Percentiles rank a stretch among this genome's conserved stretches.
Evolutionary conservation across 2,797 vertebrate genomes (phyloP).

Genomic region (Cuniculus paca): DNA sequence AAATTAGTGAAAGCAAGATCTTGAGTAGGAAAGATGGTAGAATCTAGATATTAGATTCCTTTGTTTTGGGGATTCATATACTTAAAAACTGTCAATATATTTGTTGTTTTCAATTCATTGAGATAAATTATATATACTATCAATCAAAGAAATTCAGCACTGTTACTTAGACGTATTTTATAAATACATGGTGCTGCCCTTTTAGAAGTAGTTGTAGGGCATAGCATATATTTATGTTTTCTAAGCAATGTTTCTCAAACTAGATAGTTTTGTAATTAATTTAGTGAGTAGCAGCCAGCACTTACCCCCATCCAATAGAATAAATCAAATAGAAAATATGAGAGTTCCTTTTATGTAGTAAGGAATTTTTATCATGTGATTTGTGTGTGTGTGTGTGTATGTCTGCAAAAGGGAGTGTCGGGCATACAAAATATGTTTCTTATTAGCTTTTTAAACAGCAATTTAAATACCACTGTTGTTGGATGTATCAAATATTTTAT

Average conservation of each 20-base stretch:
- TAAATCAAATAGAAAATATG: conserved; percentile 25
- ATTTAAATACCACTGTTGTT: not conserved
- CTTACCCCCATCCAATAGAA: not conserved
- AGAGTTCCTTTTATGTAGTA: not conserved
- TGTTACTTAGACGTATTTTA: not conserved
- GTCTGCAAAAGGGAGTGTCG: not conserved
- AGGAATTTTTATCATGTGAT: not conserved
- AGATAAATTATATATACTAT: not conserved
- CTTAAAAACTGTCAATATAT: not conserved
- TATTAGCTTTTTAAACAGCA: not conserved
- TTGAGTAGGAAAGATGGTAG: conserved; percentile 27
- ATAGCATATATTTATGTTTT: conserved; percentile 27
- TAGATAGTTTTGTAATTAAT: not conserved
- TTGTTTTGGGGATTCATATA: not conserved
- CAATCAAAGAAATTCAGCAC: not conserved
- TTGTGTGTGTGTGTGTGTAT: not conserved
- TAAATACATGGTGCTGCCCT: not conserved
- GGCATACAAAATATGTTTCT: conserved; percentile 5
- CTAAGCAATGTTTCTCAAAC: conserved; percentile 32
- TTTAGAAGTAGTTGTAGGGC: not conserved
- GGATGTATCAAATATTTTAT: not conserved
- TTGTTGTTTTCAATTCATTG: not conserved
- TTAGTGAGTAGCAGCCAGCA: not conserved
- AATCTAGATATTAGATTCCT: not conserved
- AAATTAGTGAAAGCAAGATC: conserved; percentile 12